phyloP scores from a whole-genome alignment of 2,888 invertebrate genomes.

The Merodon equestris region DNA sequence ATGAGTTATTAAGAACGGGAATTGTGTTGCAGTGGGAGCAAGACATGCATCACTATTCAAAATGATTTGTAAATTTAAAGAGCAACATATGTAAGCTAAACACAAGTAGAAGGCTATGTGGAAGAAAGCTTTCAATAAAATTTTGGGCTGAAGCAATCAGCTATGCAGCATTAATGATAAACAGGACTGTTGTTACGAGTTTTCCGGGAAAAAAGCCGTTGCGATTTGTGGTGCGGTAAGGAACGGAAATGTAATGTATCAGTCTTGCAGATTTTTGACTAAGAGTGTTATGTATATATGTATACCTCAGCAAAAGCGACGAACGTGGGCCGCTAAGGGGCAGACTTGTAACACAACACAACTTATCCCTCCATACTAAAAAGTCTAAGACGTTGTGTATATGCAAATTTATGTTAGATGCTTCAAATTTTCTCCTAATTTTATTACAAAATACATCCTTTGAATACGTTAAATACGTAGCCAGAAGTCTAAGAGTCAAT shows the following conservation, averaged over 20 bases:
- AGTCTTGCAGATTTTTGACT: conserved; percentile 10
- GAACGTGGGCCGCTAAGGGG: neutral
- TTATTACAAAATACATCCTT: no score
- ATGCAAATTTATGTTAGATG: no score
- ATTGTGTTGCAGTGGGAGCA: conserved; percentile 7
- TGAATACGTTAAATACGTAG: no score
- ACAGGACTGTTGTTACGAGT: conserved; percentile 10
- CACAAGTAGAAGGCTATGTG: neutral
- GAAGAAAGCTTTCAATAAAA: conserved; percentile 13
- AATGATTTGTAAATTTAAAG: neutral
- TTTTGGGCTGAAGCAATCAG: conserved; percentile 31
- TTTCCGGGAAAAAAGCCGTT: conserved; percentile 8
- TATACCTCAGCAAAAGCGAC: neutral
- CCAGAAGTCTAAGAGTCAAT: no score
- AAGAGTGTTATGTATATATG: conserved; percentile 1
- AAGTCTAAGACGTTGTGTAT: no score
- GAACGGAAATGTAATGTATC: neutral
- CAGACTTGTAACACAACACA: neutral
- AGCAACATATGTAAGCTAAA: neutral
- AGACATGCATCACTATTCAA: neutral
- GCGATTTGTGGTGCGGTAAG: conserved; percentile 16
- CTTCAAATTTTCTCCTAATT: no score
- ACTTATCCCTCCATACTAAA: no score
- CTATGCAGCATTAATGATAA: conserved; percentile 21
- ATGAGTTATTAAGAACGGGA: neutral